Evolutionary conservation across 2,113 vertebrate genomes (phyloP).

Genomic region (Verasper variegatus): DNA sequence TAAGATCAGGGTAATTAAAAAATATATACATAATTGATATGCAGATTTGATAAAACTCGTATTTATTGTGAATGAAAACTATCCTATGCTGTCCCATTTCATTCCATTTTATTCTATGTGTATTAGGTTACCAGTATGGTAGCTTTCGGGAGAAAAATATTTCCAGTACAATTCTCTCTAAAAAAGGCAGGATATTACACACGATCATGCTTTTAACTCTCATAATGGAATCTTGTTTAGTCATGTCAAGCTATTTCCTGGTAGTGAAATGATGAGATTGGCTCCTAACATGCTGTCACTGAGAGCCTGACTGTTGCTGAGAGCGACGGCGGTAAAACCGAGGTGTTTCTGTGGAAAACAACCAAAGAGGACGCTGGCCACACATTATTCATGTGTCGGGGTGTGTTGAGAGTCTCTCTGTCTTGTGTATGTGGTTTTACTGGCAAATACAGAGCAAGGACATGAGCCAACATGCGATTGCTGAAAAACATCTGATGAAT

Average conservation of each 20-base stretch:
- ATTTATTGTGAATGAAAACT: too few relatives aligned
- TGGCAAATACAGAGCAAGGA: neutral
- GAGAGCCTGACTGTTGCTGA: too few relatives aligned
- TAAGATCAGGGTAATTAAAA: too few relatives aligned
- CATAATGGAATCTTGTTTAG: neutral
- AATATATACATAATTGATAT: too few relatives aligned
- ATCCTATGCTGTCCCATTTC: too few relatives aligned
- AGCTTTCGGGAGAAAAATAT: too few relatives aligned
- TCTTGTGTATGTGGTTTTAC: neutral
- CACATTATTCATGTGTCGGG: neutral
- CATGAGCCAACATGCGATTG: neutral
- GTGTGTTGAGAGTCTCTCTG: neutral
- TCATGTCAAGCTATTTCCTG: neutral
- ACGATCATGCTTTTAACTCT: neutral
- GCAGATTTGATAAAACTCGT: too few relatives aligned
- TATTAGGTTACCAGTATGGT: too few relatives aligned
- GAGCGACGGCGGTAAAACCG: neutral
- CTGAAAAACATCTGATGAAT: neutral
- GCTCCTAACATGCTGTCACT: neutral
- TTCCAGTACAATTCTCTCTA: neutral
- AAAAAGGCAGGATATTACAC: neutral
- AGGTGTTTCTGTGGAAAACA: slow-evolving; percentile 2
- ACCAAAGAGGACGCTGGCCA: neutral
- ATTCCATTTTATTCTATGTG: too few relatives aligned
- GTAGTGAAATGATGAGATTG: neutral